Conservation (phyloP, 2,797 vertebrate species). For the Ctenopoma kingsleyae region DNA sequence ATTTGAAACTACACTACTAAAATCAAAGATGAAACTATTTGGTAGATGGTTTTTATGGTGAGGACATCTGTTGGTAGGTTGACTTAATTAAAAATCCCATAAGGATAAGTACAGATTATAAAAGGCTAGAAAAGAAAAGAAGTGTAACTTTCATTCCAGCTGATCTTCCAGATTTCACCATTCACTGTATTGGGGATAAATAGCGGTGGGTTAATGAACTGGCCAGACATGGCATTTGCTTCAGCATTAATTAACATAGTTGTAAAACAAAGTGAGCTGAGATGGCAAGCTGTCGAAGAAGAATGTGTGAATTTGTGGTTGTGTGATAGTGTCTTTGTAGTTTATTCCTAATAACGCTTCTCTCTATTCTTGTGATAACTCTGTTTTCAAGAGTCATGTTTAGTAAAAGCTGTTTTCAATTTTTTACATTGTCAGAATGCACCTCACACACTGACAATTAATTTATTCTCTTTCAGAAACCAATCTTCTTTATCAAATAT, state of each 20-base stretch:
- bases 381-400: conserved; percentile 24
- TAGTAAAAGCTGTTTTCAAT: conserved; percentile 34
- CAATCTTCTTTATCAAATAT: conserved; percentile 48
- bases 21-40: conserved; percentile 68
- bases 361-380: conserved; percentile 1
- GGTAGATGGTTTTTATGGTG: conserved; percentile 76
- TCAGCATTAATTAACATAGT: conserved; percentile 63
- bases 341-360: conserved; percentile 12
- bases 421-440: conserved; percentile 46
- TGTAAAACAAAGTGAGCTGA: conserved; percentile 54
- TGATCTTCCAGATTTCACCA: conserved; percentile 69
- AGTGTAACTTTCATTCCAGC: conserved; percentile 61
- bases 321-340: neutral
- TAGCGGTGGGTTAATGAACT: conserved; percentile 61
- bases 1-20: conserved; percentile 71
- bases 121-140: conserved; percentile 42
- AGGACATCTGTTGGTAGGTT: conserved; percentile 70
- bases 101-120: conserved; percentile 53
- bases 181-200: conserved; percentile 58
- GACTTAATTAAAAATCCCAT: conserved; percentile 76
- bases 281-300: conserved; percentile 33
- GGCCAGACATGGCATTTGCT: conserved; percentile 58
- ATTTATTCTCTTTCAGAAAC: conserved; percentile 51
- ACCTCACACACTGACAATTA: conserved; percentile 48
- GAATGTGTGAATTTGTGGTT: conserved; percentile 22